These are phyloP conservation scores for Anolis sagrei DNA, from an alignment of 2,113 vertebrate species.

Conservation along the genomic window DNA sequence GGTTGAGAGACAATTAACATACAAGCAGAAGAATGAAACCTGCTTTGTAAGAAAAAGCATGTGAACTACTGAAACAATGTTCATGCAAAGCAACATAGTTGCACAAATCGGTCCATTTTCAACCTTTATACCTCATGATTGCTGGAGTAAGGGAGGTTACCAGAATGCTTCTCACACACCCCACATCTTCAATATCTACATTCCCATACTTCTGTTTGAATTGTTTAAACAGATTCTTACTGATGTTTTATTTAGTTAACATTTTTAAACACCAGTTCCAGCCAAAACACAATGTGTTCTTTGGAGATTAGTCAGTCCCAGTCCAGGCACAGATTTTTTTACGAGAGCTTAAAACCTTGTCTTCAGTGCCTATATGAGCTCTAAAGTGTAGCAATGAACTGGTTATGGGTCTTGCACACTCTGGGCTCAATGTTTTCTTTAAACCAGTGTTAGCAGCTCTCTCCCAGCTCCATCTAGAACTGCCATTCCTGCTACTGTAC, in stretches of 20 bases:
- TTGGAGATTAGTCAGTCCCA: no score
- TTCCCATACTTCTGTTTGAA: background rate
- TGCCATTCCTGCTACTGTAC: background rate
- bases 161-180: background rate
- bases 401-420: background rate
- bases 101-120: background rate
- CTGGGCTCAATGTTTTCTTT: rapidly evolving
- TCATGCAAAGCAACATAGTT: background rate
- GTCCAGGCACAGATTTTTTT: no score
- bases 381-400: background rate
- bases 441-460: background rate
- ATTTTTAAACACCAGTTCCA: background rate
- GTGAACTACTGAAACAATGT: background rate
- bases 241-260: background rate
- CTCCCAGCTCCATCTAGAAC: background rate
- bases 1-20: slow-evolving; percentile 62
- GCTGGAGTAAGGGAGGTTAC: background rate
- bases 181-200: background rate
- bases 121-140: rapidly evolving
- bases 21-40: slow-evolving; percentile 52
- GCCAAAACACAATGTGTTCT: background rate
- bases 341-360: background rate
- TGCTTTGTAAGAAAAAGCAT: slow-evolving; percentile 41
- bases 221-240: background rate
- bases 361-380: background rate